phyloP scores from a whole-genome alignment of 2,797 vertebrate genomes.

The Manis javanica region DNA sequence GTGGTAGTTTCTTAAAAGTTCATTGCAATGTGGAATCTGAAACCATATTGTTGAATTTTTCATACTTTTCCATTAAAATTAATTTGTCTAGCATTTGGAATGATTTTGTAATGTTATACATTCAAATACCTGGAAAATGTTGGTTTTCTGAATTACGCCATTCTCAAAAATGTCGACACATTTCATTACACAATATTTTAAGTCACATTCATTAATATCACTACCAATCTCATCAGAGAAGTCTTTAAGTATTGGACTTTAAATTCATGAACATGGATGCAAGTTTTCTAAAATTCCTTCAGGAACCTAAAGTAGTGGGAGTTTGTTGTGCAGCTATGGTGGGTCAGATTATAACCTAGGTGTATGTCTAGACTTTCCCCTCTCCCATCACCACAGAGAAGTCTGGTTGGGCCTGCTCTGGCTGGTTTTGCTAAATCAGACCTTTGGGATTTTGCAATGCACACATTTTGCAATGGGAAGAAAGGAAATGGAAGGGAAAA shows the following conservation, averaged over 20 bases:
- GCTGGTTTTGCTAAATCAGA: background rate
- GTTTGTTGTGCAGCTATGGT: background rate
- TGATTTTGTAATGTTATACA: background rate
- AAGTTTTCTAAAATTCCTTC: background rate
- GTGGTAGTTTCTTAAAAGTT: background rate
- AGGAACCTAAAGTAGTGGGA: background rate
- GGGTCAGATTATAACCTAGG: background rate
- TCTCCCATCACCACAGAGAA: background rate
- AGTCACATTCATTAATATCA: constrained; percentile 20
- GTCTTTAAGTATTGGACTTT: background rate
- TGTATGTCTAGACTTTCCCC: background rate
- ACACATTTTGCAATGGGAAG: background rate
- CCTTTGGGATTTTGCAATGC: background rate
- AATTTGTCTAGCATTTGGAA: background rate
- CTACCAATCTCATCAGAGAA: background rate
- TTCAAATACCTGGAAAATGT: background rate
- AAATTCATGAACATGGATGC: background rate
- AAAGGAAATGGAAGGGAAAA: background rate
- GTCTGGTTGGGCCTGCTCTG: background rate
- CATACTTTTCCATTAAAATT: background rate
- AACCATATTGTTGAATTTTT: background rate
- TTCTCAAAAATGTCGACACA: background rate
- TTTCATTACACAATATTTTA: background rate
- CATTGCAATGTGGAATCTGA: background rate
- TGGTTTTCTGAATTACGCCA: background rate